These are phyloP conservation scores for Chironomus riparius DNA, from an alignment of 2,888 invertebrate species.

Conservation along the genomic window DNA sequence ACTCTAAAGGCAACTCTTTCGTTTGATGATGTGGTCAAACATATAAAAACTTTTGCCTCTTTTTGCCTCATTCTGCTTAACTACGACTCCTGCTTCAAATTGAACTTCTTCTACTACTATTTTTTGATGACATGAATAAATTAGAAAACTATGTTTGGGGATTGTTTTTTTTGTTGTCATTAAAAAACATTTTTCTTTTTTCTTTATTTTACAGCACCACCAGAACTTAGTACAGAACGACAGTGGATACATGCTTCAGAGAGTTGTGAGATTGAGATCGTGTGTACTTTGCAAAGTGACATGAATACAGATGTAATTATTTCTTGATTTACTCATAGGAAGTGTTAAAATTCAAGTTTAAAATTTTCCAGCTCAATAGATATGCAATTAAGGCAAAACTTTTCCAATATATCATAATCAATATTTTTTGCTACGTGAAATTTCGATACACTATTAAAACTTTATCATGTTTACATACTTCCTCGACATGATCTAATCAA, in stretches of 20 bases:
- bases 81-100: background rate
- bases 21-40: slow-evolving; percentile 26
- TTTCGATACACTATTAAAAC: background rate
- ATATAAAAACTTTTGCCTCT: slow-evolving; percentile 19
- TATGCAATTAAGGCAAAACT: background rate
- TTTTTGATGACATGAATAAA: slow-evolving; percentile 24
- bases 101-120: background rate
- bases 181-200: background rate
- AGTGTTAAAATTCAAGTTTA: background rate
- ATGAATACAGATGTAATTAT: slow-evolving; percentile 44
- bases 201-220: slow-evolving; percentile 45
- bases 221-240: slow-evolving; percentile 52
- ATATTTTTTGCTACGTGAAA: background rate
- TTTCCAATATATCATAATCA: background rate
- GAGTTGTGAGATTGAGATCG: slow-evolving; percentile 52
- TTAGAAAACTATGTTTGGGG: slow-evolving; percentile 21
- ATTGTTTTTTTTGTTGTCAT: background rate
- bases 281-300: slow-evolving; percentile 54
- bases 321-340: background rate
- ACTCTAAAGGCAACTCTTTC: slow-evolving; percentile 6
- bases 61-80: background rate
- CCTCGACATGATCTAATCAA: background rate
- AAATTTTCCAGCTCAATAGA: background rate
- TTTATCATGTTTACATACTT: background rate
- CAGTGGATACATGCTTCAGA: slow-evolving; percentile 55